Evolutionary conservation across 2,113 vertebrate genomes (phyloP).

Genomic region (Propithecus coquereli): DNA sequence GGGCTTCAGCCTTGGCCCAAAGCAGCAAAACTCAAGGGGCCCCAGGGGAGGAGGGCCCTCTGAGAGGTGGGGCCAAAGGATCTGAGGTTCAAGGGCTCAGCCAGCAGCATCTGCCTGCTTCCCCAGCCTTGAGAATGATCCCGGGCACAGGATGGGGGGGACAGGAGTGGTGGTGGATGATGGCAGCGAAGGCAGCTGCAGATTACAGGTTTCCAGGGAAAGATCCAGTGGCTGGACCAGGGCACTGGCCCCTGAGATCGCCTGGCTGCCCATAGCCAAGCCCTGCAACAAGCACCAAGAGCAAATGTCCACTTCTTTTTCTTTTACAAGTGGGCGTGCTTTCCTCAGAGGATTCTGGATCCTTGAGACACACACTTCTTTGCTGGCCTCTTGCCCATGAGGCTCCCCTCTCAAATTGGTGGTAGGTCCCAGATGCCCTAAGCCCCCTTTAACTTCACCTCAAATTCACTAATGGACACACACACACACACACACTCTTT

Average conservation of each 20-base stretch:
- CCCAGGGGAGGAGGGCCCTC: neutral
- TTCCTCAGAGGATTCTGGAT: neutral
- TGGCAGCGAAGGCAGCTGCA: neutral
- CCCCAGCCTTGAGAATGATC: neutral
- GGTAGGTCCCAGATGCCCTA: neutral
- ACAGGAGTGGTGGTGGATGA: neutral
- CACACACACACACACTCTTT: neutral
- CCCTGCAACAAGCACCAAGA: neutral
- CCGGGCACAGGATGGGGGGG: neutral
- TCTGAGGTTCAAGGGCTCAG: neutral
- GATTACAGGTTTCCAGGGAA: neutral
- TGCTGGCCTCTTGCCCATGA: neutral
- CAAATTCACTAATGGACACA: neutral
- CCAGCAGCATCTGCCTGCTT: neutral
- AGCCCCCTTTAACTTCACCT: neutral
- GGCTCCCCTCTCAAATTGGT: neutral
- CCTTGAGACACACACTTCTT: neutral
- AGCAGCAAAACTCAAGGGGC: neutral
- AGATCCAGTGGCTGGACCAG: neutral
- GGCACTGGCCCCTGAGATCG: neutral
- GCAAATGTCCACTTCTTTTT: neutral
- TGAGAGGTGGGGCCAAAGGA: neutral
- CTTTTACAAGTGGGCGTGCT: neutral
- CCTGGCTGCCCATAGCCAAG: neutral
- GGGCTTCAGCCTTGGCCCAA: constrained; percentile 21